Conservation (phyloP, 2,797 vertebrate genomes). For the Huso huso region DNA sequence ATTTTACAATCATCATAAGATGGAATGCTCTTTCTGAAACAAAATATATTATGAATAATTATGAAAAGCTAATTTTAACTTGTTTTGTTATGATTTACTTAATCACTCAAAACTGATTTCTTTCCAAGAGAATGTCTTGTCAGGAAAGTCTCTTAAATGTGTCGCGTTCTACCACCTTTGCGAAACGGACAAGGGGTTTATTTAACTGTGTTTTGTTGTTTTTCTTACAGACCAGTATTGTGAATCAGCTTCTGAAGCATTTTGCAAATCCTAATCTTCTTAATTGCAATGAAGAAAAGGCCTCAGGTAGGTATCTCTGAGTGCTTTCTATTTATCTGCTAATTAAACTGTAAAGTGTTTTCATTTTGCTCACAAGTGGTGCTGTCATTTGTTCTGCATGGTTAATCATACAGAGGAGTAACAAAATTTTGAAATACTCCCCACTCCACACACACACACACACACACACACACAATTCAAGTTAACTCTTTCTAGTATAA, state of each 20-base stretch:
- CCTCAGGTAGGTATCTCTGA: slow-evolving; percentile 69
- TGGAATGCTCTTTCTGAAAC: too few species aligned
- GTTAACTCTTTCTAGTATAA: too few species aligned
- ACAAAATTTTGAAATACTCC: too few species aligned
- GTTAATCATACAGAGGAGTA: neutral
- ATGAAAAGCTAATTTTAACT: too few species aligned
- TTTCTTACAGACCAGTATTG: slow-evolving; percentile 69
- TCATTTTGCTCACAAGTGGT: neutral
- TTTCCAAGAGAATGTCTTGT: too few species aligned
- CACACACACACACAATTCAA: too few species aligned
- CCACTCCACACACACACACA: too few species aligned
- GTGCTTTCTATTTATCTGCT: neutral
- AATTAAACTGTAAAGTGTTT: neutral
- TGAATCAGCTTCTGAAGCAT: slow-evolving; percentile 76
- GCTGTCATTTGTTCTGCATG: neutral
- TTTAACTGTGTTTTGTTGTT: slow-evolving; percentile 3
- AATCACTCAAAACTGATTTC: too few species aligned
- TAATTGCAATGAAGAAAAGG: slow-evolving; percentile 85
- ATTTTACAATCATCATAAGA: too few species aligned
- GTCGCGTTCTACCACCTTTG: neutral
- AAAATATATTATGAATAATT: too few species aligned
- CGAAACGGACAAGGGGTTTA: slow-evolving; percentile 6
- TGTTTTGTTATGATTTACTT: too few species aligned
- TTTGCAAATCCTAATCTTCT: slow-evolving; percentile 75
- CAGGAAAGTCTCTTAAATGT: too few species aligned